Evolutionary conservation across 2,113 vertebrate species (phyloP), one percentile per base, ranked within the genome.

Genomic region (Corythoichthys haematopterus): DNA sequence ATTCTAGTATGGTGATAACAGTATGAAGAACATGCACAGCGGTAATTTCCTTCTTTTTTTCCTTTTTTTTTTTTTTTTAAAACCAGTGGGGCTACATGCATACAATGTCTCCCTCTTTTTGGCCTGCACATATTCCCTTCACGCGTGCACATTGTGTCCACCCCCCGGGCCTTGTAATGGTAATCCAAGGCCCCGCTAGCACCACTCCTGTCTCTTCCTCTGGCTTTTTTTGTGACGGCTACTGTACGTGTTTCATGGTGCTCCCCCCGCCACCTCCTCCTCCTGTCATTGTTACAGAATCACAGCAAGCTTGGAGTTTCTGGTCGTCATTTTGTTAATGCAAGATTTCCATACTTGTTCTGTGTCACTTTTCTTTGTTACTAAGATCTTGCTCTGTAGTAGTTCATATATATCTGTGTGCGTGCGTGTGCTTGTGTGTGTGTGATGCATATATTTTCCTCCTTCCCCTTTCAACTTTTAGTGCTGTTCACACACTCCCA

Each of bases 261-360:
- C 92, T 76, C 64, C 80, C 83, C 38, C 20, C 59, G 16, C 59
- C 59, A 43, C 60, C 60, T 5, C 11, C 20, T 9, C 20, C 12
- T 20, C 92, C 94, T 92, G 92, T 97, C 93, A 94, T 95, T 91
- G 93, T 94, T 92, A 92, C 89, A 84, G 92, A 93, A 93, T 93
- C 94, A 93, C 93, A 92, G 93, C 88, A 93, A 95, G 92, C 91
- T 95, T 95, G 93, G 93, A 90, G 79, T 85, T 87, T 90, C 81
- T 90, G 77, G 85, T 88, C 84, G 80, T 88, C 52, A 83, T 90
- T 94, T 93, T 92, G 81, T 87, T 82, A 74, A 85, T 89, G 90
- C 89, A 90, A 90, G 85, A 88, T 87, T 86, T 89, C 87, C 82
- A 88, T 89, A 82, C 88, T 76, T 89, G 81, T 89, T 87, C 65